Conservation (phyloP, 2,113 vertebrate genomes). For the Sturnus vulgaris region DNA sequence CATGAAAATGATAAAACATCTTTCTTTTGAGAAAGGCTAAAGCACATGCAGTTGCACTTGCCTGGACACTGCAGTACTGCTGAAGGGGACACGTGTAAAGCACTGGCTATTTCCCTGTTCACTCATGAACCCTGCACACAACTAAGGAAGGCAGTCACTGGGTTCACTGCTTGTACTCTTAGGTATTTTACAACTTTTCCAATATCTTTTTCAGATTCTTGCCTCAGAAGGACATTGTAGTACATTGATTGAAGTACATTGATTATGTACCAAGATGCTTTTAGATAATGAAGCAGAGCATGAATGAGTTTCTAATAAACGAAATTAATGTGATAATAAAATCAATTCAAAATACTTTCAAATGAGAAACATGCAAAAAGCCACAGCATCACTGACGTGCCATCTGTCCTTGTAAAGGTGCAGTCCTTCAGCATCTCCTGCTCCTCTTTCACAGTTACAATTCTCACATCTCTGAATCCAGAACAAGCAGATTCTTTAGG, state of each 20-base stretch:
- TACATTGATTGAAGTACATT: too few species aligned
- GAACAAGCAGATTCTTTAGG: neutral
- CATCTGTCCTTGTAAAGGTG: neutral
- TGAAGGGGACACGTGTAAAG: neutral
- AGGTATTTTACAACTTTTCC: neutral
- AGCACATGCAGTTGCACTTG: neutral
- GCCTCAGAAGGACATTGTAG: neutral
- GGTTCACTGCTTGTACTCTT: neutral
- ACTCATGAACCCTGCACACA: neutral
- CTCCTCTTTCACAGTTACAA: conserved; percentile 19
- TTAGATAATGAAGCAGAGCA: neutral
- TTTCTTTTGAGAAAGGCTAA: neutral
- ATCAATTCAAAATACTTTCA: neutral
- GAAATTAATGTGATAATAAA: neutral
- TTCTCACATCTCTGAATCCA: neutral
- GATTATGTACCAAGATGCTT: neutral
- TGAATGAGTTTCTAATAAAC: neutral
- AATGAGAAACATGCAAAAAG: neutral
- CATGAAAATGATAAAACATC: neutral
- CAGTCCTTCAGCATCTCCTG: accelerated
- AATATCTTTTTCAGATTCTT: neutral
- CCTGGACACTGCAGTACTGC: neutral
- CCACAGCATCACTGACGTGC: neutral
- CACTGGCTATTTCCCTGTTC: neutral
- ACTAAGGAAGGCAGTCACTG: neutral